A percentile compares a stretch with the other conserved stretches of the same genome.
Evolutionary conservation across 92 coral and sea anemone genomes (phyloP).

Genomic region (Virgularia gustaviana): DNA sequence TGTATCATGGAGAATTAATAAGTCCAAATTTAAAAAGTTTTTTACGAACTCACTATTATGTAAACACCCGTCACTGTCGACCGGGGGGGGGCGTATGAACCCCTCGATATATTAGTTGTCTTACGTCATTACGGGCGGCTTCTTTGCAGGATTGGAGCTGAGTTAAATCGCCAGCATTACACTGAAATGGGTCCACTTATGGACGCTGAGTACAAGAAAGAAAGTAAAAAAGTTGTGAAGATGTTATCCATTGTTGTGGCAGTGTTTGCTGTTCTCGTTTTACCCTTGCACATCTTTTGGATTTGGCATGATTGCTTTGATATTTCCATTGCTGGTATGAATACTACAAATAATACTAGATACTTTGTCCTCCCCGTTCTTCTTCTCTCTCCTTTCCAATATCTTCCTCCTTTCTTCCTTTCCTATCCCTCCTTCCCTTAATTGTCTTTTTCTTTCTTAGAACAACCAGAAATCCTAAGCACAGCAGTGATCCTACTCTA

Average conservation of each 20-base stretch:
- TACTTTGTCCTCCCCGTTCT: neutral
- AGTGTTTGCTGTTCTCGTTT: constrained; percentile 73
- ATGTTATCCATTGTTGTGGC: constrained; percentile 85
- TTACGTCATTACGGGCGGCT: neutral
- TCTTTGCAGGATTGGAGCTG: constrained; percentile 25
- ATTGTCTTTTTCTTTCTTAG: neutral
- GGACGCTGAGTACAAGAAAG: constrained; percentile 81
- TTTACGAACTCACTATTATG: too few species aligned
- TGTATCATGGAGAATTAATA: too few species aligned
- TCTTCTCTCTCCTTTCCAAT: neutral
- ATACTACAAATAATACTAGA: neutral
- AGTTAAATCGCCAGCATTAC: constrained; percentile 2
- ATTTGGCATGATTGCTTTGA: constrained; percentile 71
- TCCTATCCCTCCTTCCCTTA: neutral
- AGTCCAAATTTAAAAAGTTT: too few species aligned
- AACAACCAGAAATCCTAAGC: constrained; percentile 43
- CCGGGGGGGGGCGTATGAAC: too few species aligned
- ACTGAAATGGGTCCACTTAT: constrained; percentile 4
- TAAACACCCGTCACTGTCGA: too few species aligned
- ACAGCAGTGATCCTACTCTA: constrained; percentile 60
- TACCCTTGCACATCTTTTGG: constrained; percentile 79
- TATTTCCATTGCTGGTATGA: constrained; percentile 58
- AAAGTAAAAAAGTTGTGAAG: constrained; percentile 87
- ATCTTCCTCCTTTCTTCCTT: neutral
- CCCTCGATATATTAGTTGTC: neutral